These are phyloP conservation scores for Saxicola maurus DNA, from an alignment of 2,797 vertebrate genomes.

Conservation along the genomic window DNA sequence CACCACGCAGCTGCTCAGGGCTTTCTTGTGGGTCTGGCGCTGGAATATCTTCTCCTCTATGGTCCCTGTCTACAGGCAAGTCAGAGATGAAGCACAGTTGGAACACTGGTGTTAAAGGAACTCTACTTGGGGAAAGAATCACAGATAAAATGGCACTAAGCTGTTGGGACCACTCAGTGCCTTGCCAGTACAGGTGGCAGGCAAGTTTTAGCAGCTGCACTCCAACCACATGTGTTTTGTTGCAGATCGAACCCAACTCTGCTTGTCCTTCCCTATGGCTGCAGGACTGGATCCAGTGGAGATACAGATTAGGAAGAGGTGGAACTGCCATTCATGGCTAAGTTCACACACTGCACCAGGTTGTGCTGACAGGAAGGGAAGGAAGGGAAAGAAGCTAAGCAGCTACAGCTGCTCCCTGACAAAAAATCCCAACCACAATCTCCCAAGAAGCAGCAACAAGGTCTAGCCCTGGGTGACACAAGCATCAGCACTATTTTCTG, in stretches of 20 bases:
- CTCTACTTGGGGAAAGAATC: fast-evolving
- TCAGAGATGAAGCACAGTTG: neutral
- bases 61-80: constrained; percentile 82
- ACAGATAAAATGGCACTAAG: neutral
- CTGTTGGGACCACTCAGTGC: neutral
- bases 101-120: neutral
- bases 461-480: neutral
- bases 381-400: neutral
- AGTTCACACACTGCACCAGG: neutral
- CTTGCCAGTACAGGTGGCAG: neutral
- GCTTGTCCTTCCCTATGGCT: neutral
- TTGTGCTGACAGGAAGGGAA: neutral
- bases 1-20: constrained; percentile 95
- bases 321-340: neutral
- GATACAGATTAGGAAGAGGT: neutral
- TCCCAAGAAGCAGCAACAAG: neutral
- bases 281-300: neutral
- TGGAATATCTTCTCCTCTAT: constrained; percentile 98
- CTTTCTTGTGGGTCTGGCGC: constrained; percentile 96
- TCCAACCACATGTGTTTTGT: fast-evolving
- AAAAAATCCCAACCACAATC: neutral
- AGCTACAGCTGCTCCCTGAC: neutral
- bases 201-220: neutral
- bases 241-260: neutral
- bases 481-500: neutral